A percentile compares a stretch with the other conserved stretches of the same genome.
Evolutionary conservation across 2,113 vertebrate genomes (phyloP).

Genomic region (Lates calcarifer): DNA sequence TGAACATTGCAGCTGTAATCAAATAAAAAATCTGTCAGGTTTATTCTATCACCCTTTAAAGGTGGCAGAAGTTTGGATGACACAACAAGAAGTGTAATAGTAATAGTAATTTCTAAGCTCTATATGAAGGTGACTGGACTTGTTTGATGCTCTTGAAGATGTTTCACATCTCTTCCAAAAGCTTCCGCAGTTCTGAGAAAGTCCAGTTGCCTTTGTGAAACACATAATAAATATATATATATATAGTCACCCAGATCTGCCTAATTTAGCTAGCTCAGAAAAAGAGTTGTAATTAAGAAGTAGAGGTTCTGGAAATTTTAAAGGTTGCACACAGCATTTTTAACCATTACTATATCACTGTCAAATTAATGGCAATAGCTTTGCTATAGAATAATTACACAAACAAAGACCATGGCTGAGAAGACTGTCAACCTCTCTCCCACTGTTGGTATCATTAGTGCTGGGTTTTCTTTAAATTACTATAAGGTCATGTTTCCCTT

Average conservation of each 20-base stretch:
- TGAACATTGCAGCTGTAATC: not conserved
- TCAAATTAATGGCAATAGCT: conserved; percentile 4
- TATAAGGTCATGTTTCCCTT: conserved; percentile 1
- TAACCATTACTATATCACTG: not conserved
- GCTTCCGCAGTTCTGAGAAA: no score
- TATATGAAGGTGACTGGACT: no score
- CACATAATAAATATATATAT: no score
- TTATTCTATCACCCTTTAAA: conserved; percentile 5
- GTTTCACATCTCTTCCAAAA: no score
- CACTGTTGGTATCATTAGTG: not conserved
- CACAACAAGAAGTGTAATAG: not conserved
- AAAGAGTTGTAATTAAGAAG: not conserved
- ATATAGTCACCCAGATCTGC: no score
- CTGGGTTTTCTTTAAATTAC: conserved; percentile 3
- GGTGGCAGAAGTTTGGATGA: not conserved
- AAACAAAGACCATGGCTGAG: conserved; percentile 1
- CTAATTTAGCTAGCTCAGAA: no score
- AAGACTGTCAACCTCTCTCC: not conserved
- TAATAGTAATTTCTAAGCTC: conserved; percentile 34
- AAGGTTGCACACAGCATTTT: not conserved
- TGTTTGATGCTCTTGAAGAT: no score
- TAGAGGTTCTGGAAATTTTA: not conserved
- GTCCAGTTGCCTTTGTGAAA: no score
- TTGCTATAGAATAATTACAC: conserved; percentile 14
- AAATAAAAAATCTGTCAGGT: conserved; percentile 6